Evolutionary conservation across 1,140 invertebrate species (phyloP).

Genomic region (Bombus confusus): DNA sequence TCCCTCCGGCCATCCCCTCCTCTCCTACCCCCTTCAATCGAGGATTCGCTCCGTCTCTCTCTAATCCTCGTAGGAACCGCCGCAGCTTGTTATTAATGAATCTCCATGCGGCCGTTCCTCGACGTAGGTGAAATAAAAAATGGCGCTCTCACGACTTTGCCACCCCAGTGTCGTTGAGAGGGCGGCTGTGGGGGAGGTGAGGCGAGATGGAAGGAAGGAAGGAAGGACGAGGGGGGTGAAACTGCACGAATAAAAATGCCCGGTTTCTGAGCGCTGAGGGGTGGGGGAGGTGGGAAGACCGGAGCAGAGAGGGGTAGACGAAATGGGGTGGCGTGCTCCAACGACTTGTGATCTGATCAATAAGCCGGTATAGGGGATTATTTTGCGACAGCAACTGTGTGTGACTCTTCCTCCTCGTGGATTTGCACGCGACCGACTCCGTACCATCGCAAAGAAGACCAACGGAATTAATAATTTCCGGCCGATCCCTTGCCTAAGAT

Average conservation of each 20-base stretch:
- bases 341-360: slow-evolving; percentile 81
- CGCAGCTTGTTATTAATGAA: slow-evolving; percentile 75
- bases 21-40: not conserved
- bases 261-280: slow-evolving; percentile 70
- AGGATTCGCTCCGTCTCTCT: slow-evolving; percentile 27
- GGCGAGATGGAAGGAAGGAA: slow-evolving; percentile 56
- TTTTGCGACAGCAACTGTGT: slow-evolving; percentile 71
- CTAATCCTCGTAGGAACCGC: slow-evolving; percentile 71
- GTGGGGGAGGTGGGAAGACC: slow-evolving; percentile 36
- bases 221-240: slow-evolving; percentile 68
- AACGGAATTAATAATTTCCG: slow-evolving; percentile 10
- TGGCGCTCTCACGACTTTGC: slow-evolving; percentile 73
- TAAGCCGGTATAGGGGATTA: slow-evolving; percentile 79
- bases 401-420: slow-evolving; percentile 54
- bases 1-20: not conserved
- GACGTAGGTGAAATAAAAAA: slow-evolving; percentile 73
- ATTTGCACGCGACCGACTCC: not conserved
- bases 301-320: slow-evolving; percentile 57
- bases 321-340: slow-evolving; percentile 77
- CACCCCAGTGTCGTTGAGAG: slow-evolving; percentile 73
- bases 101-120: slow-evolving; percentile 64
- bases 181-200: slow-evolving; percentile 63
- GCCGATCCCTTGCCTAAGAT: not conserved
- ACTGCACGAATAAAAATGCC: slow-evolving; percentile 81
- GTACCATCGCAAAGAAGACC: not conserved